phyloP scores from a whole-genome alignment of 2,113 vertebrate species.

The human region GRCh38 chr3:83721001-83721500 shows the following conservation, averaged over 20 bases:
- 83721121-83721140: neutral
- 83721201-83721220: neutral
- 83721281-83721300: neutral
- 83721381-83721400: neutral
- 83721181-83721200: neutral
- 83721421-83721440: neutral
- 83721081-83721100: neutral
- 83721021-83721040: neutral
- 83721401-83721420: neutral
- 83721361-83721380: neutral
- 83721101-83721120: neutral
- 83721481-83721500: neutral
- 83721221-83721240: neutral
- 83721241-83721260: neutral
- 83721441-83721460: neutral
- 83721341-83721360: neutral
- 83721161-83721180: neutral
- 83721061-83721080: neutral
- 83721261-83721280: neutral
- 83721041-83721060: neutral
- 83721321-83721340: neutral
- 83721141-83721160: neutral
- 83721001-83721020: neutral
- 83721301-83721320: neutral
- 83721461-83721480: neutral